Evolutionary conservation across 1,140 invertebrate genomes (phyloP).

Genomic region (Psix sp.): DNA sequence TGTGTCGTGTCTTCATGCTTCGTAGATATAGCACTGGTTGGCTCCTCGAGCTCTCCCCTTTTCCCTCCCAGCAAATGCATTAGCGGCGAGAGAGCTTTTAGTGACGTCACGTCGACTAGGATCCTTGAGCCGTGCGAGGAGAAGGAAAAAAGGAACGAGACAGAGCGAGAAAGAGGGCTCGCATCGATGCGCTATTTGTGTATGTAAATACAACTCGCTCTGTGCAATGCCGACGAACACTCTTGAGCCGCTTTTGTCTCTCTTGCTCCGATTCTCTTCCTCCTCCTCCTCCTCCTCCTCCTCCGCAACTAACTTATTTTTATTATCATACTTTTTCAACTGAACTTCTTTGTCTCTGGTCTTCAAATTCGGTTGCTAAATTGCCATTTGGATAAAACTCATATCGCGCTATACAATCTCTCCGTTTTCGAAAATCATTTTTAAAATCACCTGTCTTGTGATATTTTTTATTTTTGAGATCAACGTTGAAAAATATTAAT

Average conservation of each 20-base stretch:
- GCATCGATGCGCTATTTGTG: conserved; percentile 24
- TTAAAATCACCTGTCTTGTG: too few species aligned
- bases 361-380: conserved; percentile 9
- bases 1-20: conserved; percentile 65
- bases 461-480: too few species aligned
- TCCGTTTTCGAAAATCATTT: too few species aligned
- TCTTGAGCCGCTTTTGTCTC: conserved; percentile 32
- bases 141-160: conserved; percentile 37
- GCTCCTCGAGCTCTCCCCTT: conserved; percentile 61
- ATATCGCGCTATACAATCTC: too few species aligned
- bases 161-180: conserved; percentile 9
- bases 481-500: too few species aligned
- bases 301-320: conserved; percentile 29
- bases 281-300: too few species aligned
- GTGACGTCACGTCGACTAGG: conserved; percentile 72
- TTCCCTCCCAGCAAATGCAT: conserved; percentile 74
- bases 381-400: not conserved
- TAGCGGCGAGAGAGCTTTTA: conserved; percentile 76
- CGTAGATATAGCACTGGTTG: conserved; percentile 68
- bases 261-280: too few species aligned
- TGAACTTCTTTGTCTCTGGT: conserved; percentile 16
- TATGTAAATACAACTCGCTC: conserved; percentile 46
- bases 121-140: conserved; percentile 43
- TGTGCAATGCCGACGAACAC: conserved; percentile 35
- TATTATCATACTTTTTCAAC: conserved; percentile 21